These are phyloP conservation scores for Branchellion lobata DNA, from an alignment of 2,888 invertebrate genomes.

Conservation along the genomic window DNA sequence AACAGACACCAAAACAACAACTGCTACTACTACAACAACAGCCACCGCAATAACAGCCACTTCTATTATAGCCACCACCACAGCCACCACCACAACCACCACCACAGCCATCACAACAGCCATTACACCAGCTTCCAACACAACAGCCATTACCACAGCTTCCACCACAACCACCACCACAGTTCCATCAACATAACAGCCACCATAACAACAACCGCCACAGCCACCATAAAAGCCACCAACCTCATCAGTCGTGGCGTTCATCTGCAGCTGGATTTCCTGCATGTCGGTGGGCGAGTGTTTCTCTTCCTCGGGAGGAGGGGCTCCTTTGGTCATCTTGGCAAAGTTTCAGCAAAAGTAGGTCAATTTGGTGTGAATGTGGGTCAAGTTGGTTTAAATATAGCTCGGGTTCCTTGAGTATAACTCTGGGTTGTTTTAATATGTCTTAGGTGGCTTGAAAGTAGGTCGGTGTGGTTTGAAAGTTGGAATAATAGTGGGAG, in stretches of 20 bases:
- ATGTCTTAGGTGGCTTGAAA: no score
- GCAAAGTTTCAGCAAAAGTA: no score
- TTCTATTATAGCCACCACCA: no score
- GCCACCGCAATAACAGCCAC: no score
- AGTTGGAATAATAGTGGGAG: no score
- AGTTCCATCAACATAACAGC: not conserved
- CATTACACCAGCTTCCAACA: not conserved
- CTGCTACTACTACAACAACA: no score
- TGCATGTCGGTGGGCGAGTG: conserved; percentile 54
- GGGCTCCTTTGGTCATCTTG: conserved; percentile 46
- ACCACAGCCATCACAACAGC: conserved; percentile 13
- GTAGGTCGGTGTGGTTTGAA: no score
- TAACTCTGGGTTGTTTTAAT: conserved; percentile 53
- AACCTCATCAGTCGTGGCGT: conserved; percentile 60
- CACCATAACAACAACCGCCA: not conserved
- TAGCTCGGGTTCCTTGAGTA: conserved; percentile 51
- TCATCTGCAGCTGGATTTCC: conserved; percentile 59
- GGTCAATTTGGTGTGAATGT: no score
- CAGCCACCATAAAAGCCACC: conserved; percentile 17
- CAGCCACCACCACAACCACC: not conserved
- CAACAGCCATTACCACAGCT: conserved; percentile 51
- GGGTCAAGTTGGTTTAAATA: conserved; percentile 52
- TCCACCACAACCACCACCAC: no score
- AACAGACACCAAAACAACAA: no score
- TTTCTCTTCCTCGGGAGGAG: not conserved